These are phyloP conservation scores for Tetraodon nigroviridis DNA, from an alignment of 2,113 vertebrate species.

Conservation along the genomic window DNA sequence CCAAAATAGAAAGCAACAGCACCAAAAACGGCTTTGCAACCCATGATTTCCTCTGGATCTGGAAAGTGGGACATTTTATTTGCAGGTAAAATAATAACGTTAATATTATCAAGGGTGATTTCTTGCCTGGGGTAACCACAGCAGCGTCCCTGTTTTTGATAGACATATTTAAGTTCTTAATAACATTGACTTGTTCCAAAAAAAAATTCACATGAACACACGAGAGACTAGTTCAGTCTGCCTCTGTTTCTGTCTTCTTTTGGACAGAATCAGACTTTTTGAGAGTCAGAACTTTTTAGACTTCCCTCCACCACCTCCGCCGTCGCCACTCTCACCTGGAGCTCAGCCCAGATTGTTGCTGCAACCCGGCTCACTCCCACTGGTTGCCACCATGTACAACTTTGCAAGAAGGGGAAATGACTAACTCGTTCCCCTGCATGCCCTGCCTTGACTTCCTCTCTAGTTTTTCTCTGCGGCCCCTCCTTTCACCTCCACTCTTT, in stretches of 20 bases:
- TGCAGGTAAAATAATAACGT: constrained; percentile 20
- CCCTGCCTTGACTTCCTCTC: constrained; percentile 63
- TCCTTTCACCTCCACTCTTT: constrained; percentile 60
- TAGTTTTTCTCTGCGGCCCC: constrained; percentile 58
- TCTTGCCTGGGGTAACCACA: background rate
- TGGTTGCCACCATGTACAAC: constrained; percentile 63
- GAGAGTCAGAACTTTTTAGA: no score
- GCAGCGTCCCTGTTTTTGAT: background rate
- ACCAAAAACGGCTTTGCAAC: background rate
- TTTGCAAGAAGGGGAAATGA: constrained; percentile 74
- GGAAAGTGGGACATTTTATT: constrained; percentile 3
- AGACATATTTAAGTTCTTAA: background rate
- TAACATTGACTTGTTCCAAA: background rate
- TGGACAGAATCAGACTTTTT: background rate
- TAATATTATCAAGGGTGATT: constrained; percentile 3
- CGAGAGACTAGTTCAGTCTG: background rate
- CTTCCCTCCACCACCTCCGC: no score
- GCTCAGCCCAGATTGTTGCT: constrained; percentile 74
- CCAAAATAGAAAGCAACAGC: constrained; percentile 38
- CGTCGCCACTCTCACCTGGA: constrained; percentile 64
- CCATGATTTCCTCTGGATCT: background rate
- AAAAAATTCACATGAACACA: constrained; percentile 8
- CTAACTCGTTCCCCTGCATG: constrained; percentile 64
- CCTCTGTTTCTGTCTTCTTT: background rate
- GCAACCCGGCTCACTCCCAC: constrained; percentile 66